phyloP scores from a whole-genome alignment of 2,797 vertebrate genomes.

The Rhinoraja longicauda region DNA sequence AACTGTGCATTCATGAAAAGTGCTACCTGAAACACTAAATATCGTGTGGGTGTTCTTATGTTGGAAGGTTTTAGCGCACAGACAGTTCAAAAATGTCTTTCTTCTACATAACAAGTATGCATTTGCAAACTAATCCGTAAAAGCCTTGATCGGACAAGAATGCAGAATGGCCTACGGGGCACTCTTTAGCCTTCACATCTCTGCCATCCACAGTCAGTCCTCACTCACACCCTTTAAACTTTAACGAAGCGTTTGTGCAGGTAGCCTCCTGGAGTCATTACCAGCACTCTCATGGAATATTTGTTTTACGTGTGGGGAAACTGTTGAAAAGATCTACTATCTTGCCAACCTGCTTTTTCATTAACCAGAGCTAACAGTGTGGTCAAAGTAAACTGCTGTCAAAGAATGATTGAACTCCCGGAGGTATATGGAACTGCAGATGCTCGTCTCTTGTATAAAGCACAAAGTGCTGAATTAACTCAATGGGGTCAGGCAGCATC shows the following conservation, averaged over 20 bases:
- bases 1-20: not conserved
- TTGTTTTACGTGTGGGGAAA: not conserved
- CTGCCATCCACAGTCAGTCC: not conserved
- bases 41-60: slow-evolving; percentile 22
- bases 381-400: not conserved
- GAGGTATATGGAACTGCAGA: too few species aligned
- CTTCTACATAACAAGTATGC: not conserved
- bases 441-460: too few species aligned
- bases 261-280: not conserved
- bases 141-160: slow-evolving; percentile 1
- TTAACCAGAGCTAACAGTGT: not conserved
- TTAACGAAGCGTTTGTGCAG: not conserved
- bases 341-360: not conserved
- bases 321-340: not conserved
- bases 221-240: not conserved
- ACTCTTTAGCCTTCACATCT: slow-evolving; percentile 16
- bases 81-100: not conserved
- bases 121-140: not conserved
- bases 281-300: not conserved
- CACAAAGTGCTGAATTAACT: too few species aligned
- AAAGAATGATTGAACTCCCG: not conserved
- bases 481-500: too few species aligned
- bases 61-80: not conserved
- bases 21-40: not conserved
- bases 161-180: not conserved